Percentiles rank a stretch among this genome's conserved stretches.
Evolutionary conservation across 1,140 invertebrate species (phyloP).

Genomic region (Lepidotrigona ventralis): DNA sequence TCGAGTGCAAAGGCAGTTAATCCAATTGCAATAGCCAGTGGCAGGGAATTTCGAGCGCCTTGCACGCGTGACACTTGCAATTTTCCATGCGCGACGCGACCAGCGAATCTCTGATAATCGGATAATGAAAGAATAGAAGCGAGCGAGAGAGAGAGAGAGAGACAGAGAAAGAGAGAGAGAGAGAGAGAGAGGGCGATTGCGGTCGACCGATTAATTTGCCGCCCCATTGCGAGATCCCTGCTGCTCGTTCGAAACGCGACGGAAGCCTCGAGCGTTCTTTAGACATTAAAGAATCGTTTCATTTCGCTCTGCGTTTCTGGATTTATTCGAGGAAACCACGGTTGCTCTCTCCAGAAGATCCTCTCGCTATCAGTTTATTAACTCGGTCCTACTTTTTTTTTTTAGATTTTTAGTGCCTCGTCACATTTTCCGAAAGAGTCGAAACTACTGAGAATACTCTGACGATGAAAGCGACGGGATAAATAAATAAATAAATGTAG

Average conservation of each 20-base stretch:
- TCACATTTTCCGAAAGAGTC: no score
- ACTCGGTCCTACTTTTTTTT: not conserved
- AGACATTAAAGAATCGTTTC: not conserved
- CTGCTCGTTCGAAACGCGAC: not conserved
- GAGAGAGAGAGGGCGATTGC: slow-evolving; percentile 18
- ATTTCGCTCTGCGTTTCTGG: not conserved
- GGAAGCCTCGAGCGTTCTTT: not conserved
- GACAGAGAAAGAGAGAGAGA: not conserved
- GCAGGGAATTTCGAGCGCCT: not conserved
- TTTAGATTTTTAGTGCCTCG: not conserved
- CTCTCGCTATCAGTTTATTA: not conserved
- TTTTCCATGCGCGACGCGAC: slow-evolving; percentile 22
- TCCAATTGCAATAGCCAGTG: no score
- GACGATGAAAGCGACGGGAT: no score
- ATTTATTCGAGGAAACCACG: not conserved
- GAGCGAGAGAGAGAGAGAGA: not conserved
- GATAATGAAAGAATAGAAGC: slow-evolving; percentile 32
- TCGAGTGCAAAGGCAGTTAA: no score
- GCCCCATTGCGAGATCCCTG: slow-evolving; percentile 3
- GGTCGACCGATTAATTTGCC: slow-evolving; percentile 29
- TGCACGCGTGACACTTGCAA: slow-evolving; percentile 3
- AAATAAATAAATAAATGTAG: no score
- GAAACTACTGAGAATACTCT: no score
- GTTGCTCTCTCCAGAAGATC: not conserved
- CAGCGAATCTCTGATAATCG: slow-evolving; percentile 39